These are phyloP conservation scores for Tethea ocularis DNA, from an alignment of 2,888 invertebrate genomes.

Conservation along the genomic window DNA sequence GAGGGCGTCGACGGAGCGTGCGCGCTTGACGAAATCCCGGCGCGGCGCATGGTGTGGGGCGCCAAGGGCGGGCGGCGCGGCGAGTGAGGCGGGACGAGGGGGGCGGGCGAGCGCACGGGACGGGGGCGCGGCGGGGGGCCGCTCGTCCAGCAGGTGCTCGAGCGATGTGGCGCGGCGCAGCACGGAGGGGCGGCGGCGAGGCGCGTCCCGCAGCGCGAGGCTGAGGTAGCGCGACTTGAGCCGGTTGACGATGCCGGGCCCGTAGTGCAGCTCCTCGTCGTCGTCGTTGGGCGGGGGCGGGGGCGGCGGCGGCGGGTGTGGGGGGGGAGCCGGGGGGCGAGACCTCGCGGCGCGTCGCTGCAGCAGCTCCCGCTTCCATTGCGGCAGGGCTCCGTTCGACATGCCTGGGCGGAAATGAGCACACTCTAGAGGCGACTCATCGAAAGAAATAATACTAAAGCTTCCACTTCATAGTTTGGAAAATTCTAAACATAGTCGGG, in stretches of 20 bases:
- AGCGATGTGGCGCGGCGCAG: conserved; percentile 92
- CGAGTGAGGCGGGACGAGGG: conserved; percentile 58
- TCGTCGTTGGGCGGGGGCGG: conserved; percentile 61
- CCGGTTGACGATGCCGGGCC: conserved; percentile 95
- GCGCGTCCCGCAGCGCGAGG: conserved; percentile 90
- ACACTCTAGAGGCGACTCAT: not conserved
- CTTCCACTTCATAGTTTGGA: no score
- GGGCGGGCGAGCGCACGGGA: conserved; percentile 42
- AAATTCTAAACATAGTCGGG: no score
- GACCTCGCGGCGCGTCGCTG: conserved; percentile 85
- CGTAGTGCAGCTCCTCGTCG: conserved; percentile 92
- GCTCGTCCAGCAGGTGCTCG: conserved; percentile 92
- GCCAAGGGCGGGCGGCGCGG: conserved; percentile 45
- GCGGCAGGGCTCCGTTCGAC: conserved; percentile 84
- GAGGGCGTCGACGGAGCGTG: conserved; percentile 93
- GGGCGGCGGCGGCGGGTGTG: conserved; percentile 49
- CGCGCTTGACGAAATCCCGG: conserved; percentile 89
- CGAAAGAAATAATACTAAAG: no score
- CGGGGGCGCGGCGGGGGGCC: conserved; percentile 58
- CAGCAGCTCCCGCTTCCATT: conserved; percentile 93
- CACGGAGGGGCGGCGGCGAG: conserved; percentile 87
- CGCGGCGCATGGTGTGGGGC: conserved; percentile 55
- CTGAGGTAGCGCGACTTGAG: conserved; percentile 94
- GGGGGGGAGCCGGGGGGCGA: conserved; percentile 45
- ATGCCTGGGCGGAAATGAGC: conserved; percentile 52